Percentiles rank a stretch among this genome's conserved stretches.
Evolutionary conservation across 2,113 vertebrate species (phyloP).

Genomic region (Sebastes fasciatus): DNA sequence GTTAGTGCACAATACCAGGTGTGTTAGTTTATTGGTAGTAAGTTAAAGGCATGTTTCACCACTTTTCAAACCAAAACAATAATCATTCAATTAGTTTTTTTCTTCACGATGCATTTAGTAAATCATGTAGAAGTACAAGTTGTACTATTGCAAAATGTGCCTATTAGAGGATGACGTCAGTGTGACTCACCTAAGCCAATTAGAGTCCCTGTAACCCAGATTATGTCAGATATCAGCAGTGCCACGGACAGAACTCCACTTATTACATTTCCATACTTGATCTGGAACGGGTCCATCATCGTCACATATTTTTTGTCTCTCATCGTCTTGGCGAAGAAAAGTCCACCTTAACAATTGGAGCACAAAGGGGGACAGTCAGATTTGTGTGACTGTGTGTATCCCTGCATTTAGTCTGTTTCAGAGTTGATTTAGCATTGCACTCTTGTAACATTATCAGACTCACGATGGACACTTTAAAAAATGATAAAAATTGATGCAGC

Average conservation of each 20-base stretch:
- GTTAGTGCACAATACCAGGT: not conserved
- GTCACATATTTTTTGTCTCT: constrained; percentile 60
- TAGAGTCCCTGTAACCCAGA: constrained; percentile 70
- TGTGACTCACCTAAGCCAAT: constrained; percentile 64
- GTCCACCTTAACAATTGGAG: constrained; percentile 48
- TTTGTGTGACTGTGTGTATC: not conserved
- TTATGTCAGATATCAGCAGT: constrained; percentile 55
- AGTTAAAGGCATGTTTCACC: not conserved
- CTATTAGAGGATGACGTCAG: not conserved
- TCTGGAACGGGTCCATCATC: constrained; percentile 69
- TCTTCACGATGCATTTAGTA: not conserved
- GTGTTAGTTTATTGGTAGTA: not conserved
- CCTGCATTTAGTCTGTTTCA: no score
- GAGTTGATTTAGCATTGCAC: not conserved
- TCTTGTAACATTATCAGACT: not conserved
- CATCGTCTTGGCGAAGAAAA: constrained; percentile 62
- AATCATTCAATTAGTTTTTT: not conserved
- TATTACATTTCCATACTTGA: constrained; percentile 54
- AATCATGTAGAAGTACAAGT: not conserved
- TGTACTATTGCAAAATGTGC: not conserved
- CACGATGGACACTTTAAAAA: not conserved
- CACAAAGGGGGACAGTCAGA: not conserved
- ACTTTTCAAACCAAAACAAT: not conserved
- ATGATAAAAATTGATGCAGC: no score
- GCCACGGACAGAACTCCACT: constrained; percentile 59